These are phyloP conservation scores for Sympetrum striolatum DNA, from an alignment of 2,888 invertebrate genomes.

Conservation along the genomic window DNA sequence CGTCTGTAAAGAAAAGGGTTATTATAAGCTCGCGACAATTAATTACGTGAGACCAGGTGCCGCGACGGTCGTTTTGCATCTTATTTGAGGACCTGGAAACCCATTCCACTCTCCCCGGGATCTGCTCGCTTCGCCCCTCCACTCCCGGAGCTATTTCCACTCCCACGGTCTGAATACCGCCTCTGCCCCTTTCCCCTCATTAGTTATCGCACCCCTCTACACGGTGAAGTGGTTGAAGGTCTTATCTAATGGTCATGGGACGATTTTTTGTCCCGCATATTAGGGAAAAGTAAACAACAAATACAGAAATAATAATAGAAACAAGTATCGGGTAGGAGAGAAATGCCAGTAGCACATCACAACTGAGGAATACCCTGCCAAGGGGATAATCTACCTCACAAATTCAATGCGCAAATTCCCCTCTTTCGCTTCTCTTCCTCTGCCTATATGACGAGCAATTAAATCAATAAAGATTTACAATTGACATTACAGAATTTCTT, in stretches of 20 bases:
- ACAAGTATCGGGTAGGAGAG: no score
- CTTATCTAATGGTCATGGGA: not conserved
- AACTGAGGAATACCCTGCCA: no score
- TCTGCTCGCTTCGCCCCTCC: not conserved
- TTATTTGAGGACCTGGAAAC: not conserved
- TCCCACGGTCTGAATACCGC: not conserved
- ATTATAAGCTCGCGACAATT: constrained; percentile 39
- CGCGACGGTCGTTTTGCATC: not conserved
- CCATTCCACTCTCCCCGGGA: not conserved
- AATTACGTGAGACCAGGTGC: constrained; percentile 36
- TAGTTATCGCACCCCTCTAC: not conserved
- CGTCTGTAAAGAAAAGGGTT: constrained; percentile 41
- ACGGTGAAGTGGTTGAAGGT: not conserved
- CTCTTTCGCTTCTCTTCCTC: no score
- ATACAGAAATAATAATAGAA: no score
- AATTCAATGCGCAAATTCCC: no score
- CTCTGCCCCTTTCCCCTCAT: not conserved
- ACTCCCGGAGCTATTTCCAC: not conserved
- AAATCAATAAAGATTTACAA: no score
- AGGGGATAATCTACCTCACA: no score
- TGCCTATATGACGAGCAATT: no score
- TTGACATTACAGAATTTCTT: no score
- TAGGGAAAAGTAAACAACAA: no score
- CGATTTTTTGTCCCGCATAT: no score
- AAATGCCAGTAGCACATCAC: no score